Evolutionary conservation across 2,113 vertebrate genomes (phyloP), one percentile per base, ranked within the genome.

Genomic region (Chascanopsetta lugubris): DNA sequence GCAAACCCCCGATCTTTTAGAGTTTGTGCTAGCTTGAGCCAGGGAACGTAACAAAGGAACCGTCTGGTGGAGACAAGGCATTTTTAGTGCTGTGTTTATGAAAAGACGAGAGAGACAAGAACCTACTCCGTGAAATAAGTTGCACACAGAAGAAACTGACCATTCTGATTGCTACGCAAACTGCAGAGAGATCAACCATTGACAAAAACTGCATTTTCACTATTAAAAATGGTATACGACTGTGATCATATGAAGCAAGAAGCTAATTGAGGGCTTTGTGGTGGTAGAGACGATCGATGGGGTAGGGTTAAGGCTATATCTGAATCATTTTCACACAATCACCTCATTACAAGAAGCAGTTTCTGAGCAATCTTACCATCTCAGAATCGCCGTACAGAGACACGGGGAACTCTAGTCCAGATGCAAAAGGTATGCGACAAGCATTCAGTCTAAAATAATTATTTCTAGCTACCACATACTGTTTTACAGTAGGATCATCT

Each of bases 131-230:
- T 57, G 18, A 87, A 90, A 87, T 45, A 69, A 85, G 66, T 77
- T 69, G 60, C 89, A 90, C 88, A 82, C 87, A n/a, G n/a, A 50
- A 82, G 77, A 68, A 79, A 85, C 81, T 69, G 70, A 85, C 75
- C 79, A 79, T 75, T 78, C 66, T 79, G 90, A 69, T 56, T 79
- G 83, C 88, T 89, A 90, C 76, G 66, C 77, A 88, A 82, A 83
- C 83, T 81, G 88, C 77, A 72, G 78, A 73, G 88, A 87, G 81
- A 87, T 92, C 89, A 92, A 90, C 87, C 88, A 90, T 85, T 71
- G 82, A 90, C 79, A 85, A 85, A 86, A 90, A 92, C 90, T 88
- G 87, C 85, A 88, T 89, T 84, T 30, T 74, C 48, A 79, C 71
- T 61, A 61, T 87, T 83, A 85, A 82, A 79, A 87, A 82, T 56